Base-by-base conservation (phyloP, 2,888 invertebrate species). In the Noctua pronuba region DNA sequence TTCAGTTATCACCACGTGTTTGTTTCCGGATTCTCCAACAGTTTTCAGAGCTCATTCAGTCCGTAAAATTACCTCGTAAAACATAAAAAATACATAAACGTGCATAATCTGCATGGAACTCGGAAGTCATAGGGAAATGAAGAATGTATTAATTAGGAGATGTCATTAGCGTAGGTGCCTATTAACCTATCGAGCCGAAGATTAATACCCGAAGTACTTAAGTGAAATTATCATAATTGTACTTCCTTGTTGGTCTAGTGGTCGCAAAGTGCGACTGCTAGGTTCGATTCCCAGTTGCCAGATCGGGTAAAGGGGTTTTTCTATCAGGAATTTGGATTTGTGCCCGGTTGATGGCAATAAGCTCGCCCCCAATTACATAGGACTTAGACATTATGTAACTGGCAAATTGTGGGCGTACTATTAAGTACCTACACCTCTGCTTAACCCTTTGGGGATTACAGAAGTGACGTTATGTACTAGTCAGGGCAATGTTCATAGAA, bases 21-120 rank as follows among this genome's bases (percentile, higher is more conserved):
- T 16, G 35, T 44, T 41, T 65, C 24, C 31, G 21, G 13, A 55
- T 64, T 46, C 16, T 31, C 18, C 4, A 11, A 31, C 31, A 16
- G 31, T 38, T 41, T 81, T 55, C 7, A 75, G 31, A 49, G 11
- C n/a, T n/a, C 46, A 16, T 80, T 35, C 11, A 1, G 64, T 58
- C 10, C 5, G 7, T 13, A 35, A 58, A 58, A 65, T 35, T 41
- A 1, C 41, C 16, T 58, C 65, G n/a, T 58, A 21, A 46, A 65
- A 49, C 65, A 82, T 82, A 52, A 75, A 75, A 81, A 18, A 41
- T 0, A 66, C 52, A 80, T 78, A 44, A 79, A 41, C n/a, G 7
- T 46, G 31, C 65, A 58, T 49, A 18, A 24, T 52, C 16, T 10
- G 55, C 16, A 28, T 35, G 58, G 31, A 65, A 65, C 46, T 41